Evolutionary conservation across 2,888 invertebrate species (phyloP), one percentile per base, ranked within the genome.

Genomic region (Omphaloscelis lunosa): DNA sequence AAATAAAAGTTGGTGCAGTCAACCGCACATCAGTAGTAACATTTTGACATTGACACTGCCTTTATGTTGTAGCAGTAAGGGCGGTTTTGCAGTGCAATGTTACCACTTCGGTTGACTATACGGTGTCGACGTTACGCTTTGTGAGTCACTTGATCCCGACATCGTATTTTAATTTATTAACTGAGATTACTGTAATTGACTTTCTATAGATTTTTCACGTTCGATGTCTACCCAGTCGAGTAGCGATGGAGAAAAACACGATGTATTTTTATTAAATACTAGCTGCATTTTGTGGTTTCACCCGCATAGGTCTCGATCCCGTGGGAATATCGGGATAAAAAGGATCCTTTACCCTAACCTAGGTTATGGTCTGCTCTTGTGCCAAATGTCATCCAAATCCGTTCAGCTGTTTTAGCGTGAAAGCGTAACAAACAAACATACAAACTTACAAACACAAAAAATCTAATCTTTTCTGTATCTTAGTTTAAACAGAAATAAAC

Each of bases 111-210:
- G 29, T 12, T 41, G 69, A 39, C 27, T 51, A 27, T 51, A 72
- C 15, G 27, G 29, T 61, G 53, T 29, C 62, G 27, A 51, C 34
- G 27, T 59, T 53, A 84, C 45, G 29, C 77, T 68, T 72, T 62
- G 45, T 66, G 65, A 23, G 41, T 15, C 71, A 82, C 65, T 83
- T 77, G 69, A 76, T 58, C 53, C 66, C 29, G 23, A 66, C 65
- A 48, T 72, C 66, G 58, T 66, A 53, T 86, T 85, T 83, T 76
- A 83, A 77, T 86, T 83, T 82, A 82, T 77, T 53, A 70, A 77
- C 69, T 39, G 69, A 56, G 58, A 59, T 72, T 58, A 65, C 61
- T 68, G 67, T 58, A 69, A 86, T 72, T 82, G 29, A 69, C 48
- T 66, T 82, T 58, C 45, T 61, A 65, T 85, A 62, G 71, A 56